A percentile compares a stretch with the other conserved stretches of the same genome.
phyloP scores from a whole-genome alignment of 2,797 vertebrate genomes.

The Microctenopoma lineatum region DNA sequence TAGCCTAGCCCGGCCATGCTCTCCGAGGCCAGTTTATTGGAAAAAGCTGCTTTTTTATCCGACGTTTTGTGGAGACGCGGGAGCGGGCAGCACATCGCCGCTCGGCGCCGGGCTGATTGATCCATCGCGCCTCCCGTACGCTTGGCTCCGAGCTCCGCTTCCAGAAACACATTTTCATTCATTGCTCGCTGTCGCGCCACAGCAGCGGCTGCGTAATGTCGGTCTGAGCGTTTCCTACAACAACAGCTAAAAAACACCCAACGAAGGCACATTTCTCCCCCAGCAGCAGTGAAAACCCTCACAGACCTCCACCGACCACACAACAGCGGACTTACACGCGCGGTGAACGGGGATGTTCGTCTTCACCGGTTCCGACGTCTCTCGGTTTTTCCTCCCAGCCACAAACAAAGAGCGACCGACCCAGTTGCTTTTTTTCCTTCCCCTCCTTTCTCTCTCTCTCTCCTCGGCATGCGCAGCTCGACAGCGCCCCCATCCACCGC shows the following conservation, averaged over 20 bases:
- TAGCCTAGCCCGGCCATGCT: constrained; percentile 83
- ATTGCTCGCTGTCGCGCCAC: constrained; percentile 78
- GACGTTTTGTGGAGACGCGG: constrained; percentile 22
- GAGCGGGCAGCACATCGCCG: constrained; percentile 49
- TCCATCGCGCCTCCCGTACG: constrained; percentile 82
- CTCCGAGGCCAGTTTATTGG: constrained; percentile 57
- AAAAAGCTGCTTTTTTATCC: constrained; percentile 32
- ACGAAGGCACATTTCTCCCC: neutral
- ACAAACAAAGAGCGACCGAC: constrained; percentile 86
- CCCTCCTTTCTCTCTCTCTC: constrained; percentile 47
- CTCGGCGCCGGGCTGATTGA: constrained; percentile 68
- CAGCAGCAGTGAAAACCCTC: neutral
- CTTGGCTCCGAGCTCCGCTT: constrained; percentile 64
- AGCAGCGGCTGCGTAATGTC: constrained; percentile 67
- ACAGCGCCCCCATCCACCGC: constrained; percentile 74
- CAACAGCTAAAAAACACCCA: neutral
- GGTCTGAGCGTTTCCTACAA: constrained; percentile 47
- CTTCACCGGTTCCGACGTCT: constrained; percentile 73
- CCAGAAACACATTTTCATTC: constrained; percentile 82
- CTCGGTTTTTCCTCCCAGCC: constrained; percentile 76
- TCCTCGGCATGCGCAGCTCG: constrained; percentile 51
- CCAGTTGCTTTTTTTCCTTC: constrained; percentile 75
- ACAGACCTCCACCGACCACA: neutral
- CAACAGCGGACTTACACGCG: constrained; percentile 60
- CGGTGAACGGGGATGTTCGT: constrained; percentile 58